phyloP scores from a whole-genome alignment of 1,140 invertebrate genomes.

The Neodiprion pinetum region DNA sequence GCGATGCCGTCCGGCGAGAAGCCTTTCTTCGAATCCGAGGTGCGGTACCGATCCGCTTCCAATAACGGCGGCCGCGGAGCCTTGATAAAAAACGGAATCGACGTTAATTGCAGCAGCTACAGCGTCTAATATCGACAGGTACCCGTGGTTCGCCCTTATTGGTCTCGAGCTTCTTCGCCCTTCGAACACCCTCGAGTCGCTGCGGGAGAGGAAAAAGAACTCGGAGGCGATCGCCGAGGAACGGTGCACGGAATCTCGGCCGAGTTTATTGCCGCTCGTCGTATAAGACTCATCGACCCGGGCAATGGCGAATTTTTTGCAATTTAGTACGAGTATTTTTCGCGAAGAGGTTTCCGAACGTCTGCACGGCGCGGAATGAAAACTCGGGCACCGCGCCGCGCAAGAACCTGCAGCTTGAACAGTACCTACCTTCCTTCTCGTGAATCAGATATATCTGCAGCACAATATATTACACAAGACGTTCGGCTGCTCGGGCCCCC shows the following conservation, averaged over 20 bases:
- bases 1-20: neutral
- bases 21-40: neutral
- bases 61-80: neutral
- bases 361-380: no score
- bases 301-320: neutral
- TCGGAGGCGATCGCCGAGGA: neutral
- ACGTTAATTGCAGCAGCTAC: no score
- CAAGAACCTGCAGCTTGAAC: no score
- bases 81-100: no score
- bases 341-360: neutral
- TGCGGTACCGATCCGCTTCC: neutral
- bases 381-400: no score
- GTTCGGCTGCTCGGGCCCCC: conserved; percentile 50
- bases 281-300: no score
- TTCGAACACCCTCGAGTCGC: neutral
- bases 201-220: neutral
- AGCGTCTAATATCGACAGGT: neutral
- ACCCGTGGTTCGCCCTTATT: no score
- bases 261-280: neutral
- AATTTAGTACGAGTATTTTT: neutral
- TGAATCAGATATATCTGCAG: conserved; percentile 62
- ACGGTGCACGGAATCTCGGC: no score
- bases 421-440: conserved; percentile 44
- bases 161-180: no score
- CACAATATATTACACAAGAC: conserved; percentile 61